phyloP scores from a whole-genome alignment of 37 sponge, comb jelly and placozoan species.

The Amphimedon queenslandica region DNA sequence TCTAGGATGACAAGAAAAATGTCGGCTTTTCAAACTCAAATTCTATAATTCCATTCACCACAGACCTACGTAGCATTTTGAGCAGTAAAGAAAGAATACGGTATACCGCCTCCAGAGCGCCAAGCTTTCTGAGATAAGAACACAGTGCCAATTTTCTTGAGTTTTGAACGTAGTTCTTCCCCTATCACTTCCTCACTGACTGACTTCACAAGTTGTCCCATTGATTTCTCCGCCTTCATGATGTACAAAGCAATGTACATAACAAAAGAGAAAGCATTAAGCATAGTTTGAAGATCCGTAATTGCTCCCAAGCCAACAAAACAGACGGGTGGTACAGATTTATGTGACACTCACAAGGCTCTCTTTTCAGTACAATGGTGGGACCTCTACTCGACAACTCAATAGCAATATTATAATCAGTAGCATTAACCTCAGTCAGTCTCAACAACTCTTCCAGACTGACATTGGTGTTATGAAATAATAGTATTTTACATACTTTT shows the following conservation, averaged over 20 bases:
- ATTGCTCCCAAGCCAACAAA: slow-evolving; percentile 9
- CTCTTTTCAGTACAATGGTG: not conserved
- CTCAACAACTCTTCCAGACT: no score
- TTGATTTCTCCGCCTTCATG: slow-evolving; percentile 13
- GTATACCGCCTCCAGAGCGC: slow-evolving; percentile 11
- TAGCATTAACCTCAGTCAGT: no score
- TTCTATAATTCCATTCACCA: slow-evolving; percentile 3
- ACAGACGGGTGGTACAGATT: not conserved
- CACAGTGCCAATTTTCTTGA: not conserved
- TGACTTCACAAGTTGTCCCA: slow-evolving; percentile 1
- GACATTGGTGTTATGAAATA: no score
- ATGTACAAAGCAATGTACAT: slow-evolving; percentile 15
- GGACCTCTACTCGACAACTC: no score
- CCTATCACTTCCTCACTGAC: not conserved
- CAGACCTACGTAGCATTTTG: slow-evolving; percentile 1
- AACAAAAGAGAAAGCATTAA: slow-evolving; percentile 19
- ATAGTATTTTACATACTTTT: no score
- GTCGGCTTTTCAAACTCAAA: not conserved
- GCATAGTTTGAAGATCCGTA: slow-evolving; percentile 9
- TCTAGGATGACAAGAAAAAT: not conserved
- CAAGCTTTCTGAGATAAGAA: slow-evolving; percentile 3
- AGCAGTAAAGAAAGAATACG: not conserved
- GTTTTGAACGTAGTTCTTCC: slow-evolving; percentile 1
- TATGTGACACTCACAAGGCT: not conserved
- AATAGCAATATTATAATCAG: no score